phyloP scores from a whole-genome alignment of 2,113 vertebrate species.

The Excalfactoria chinensis region DNA sequence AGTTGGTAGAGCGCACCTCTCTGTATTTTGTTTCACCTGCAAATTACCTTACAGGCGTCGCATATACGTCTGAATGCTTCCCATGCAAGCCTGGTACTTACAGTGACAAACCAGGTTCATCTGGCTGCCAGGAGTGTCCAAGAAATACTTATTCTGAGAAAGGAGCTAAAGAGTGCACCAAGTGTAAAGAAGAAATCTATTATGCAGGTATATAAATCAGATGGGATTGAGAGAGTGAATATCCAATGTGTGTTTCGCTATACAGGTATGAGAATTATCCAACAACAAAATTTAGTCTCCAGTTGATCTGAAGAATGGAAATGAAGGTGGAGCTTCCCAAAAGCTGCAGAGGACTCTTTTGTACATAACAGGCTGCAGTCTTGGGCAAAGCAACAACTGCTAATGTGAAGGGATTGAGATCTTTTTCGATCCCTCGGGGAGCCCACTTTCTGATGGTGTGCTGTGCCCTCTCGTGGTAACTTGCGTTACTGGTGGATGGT shows the following conservation, averaged over 20 bases:
- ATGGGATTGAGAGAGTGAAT: neutral
- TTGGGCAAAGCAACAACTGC: neutral
- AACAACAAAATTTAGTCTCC: neutral
- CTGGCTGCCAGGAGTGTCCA: slow-evolving; percentile 87
- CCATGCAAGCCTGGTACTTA: slow-evolving; percentile 93
- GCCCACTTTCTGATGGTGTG: neutral
- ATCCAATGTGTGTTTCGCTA: neutral
- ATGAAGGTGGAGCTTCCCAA: neutral
- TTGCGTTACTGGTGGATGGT: fast-evolving
- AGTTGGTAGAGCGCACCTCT: neutral
- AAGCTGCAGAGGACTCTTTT: neutral
- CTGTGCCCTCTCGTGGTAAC: slow-evolving; percentile 36
- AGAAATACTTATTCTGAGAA: slow-evolving; percentile 90
- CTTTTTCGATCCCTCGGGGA: neutral
- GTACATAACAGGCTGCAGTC: fast-evolving
- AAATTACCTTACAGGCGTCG: slow-evolving; percentile 84
- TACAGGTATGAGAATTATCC: neutral
- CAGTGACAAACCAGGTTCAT: slow-evolving; percentile 86
- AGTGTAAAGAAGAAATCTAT: slow-evolving; percentile 83
- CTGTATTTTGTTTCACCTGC: neutral
- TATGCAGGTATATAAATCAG: slow-evolving; percentile 84
- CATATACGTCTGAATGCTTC: slow-evolving; percentile 96
- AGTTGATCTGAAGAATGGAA: neutral
- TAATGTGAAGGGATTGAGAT: neutral
- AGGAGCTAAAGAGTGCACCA: slow-evolving; percentile 90